These are phyloP conservation scores for Paralichthys olivaceus DNA, from an alignment of 2,113 vertebrate genomes.

Conservation along the genomic window DNA sequence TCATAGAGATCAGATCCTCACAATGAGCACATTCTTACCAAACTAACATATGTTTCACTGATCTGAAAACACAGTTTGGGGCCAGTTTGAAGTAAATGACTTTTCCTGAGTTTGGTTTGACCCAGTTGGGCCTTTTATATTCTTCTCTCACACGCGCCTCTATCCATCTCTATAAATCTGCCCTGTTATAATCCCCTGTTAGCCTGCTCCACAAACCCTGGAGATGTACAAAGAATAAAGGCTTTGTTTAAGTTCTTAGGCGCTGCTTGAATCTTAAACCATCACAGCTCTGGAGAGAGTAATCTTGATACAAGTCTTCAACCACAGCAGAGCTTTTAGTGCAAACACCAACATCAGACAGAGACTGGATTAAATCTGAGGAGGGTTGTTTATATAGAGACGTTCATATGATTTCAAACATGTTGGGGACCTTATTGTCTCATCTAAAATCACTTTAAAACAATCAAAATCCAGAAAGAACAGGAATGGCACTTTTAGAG, in stretches of 20 bases:
- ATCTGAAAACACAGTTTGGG: conserved; percentile 4
- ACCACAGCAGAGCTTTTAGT: conserved; percentile 13
- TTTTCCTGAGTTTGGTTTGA: conserved; percentile 41
- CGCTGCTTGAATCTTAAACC: conserved; percentile 44
- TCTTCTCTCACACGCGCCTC: conserved; percentile 14
- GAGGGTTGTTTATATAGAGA: neutral
- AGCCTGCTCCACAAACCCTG: conserved; percentile 38
- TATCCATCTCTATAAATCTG: conserved; percentile 58
- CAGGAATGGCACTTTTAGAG: too few relatives aligned
- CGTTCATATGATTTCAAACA: conserved; percentile 8
- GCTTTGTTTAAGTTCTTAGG: conserved; percentile 69
- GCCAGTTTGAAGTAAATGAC: conserved; percentile 23
- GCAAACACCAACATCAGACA: conserved; percentile 24
- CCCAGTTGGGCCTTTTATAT: conserved; percentile 17
- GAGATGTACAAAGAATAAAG: conserved; percentile 55
- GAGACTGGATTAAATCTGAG: conserved; percentile 39
- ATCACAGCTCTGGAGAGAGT: conserved; percentile 32
- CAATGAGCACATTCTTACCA: conserved; percentile 1
- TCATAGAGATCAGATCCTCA: conserved; percentile 14
- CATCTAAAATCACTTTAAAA: neutral
- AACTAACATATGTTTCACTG: neutral
- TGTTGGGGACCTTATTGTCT: neutral
- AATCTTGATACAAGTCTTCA: conserved; percentile 45
- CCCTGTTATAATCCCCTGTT: conserved; percentile 55
- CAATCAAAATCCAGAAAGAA: neutral